These are phyloP conservation scores for Philypnodon macrostomus DNA, from an alignment of 2,797 vertebrate species.

Conservation along the genomic window DNA sequence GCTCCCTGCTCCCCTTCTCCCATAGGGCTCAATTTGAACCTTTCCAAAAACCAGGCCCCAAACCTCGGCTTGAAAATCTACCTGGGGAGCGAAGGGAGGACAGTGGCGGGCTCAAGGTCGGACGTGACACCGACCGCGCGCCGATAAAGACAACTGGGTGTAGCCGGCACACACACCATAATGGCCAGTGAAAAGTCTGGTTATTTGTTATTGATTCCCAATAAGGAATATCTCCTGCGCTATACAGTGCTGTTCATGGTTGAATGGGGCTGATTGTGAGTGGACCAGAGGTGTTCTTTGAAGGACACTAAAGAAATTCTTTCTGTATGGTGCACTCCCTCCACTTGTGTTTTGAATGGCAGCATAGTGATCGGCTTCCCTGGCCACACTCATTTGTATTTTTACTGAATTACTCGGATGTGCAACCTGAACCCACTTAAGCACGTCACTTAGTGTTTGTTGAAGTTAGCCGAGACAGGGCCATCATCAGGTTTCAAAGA, in stretches of 20 bases:
- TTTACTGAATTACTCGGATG: conserved; percentile 81
- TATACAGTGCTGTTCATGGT: conserved; percentile 72
- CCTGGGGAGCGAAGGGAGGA: conserved; percentile 49
- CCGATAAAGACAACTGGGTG: conserved; percentile 68
- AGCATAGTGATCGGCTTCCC: conserved; percentile 70
- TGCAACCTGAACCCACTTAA: conserved; percentile 82
- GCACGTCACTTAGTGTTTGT: conserved; percentile 82
- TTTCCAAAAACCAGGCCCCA: conserved; percentile 64
- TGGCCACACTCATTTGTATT: conserved; percentile 79
- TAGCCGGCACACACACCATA: conserved; percentile 69
- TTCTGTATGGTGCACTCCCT: conserved; percentile 17
- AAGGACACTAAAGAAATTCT: conserved; percentile 53
- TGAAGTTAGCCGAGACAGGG: conserved; percentile 72
- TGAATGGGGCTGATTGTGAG: conserved; percentile 27
- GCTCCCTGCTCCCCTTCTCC: conserved; percentile 68
- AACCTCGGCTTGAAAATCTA: conserved; percentile 61
- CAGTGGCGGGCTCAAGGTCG: conserved; percentile 72
- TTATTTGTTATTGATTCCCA: conserved; percentile 85
- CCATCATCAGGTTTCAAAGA: conserved; percentile 77
- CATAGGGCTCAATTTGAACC: conserved; percentile 76
- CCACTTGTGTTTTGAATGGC: conserved; percentile 64
- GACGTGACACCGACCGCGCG: conserved; percentile 45
- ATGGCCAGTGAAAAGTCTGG: conserved; percentile 77
- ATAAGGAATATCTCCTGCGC: conserved; percentile 75
- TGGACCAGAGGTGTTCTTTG: conserved; percentile 36